These are phyloP conservation scores for Cochlearius cochlearius DNA, from an alignment of 2,113 vertebrate genomes.

Conservation along the genomic window DNA sequence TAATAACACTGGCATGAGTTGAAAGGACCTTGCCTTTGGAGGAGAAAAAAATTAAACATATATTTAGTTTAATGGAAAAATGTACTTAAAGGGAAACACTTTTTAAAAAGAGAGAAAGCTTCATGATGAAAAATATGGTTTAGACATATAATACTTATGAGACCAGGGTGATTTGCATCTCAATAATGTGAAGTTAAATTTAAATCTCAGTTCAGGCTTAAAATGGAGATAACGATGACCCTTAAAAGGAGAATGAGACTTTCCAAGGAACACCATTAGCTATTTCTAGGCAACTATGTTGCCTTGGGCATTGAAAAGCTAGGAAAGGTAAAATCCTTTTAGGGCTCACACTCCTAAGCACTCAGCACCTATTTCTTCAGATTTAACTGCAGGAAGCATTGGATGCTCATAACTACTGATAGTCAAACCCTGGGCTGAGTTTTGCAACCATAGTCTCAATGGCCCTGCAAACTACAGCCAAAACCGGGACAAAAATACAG, in stretches of 20 bases:
- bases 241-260: constrained; percentile 17
- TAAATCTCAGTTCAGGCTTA: constrained; percentile 43
- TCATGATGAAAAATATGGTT: constrained; percentile 41
- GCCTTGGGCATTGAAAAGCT: neutral
- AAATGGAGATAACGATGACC: constrained; percentile 41
- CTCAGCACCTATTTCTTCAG: neutral
- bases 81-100: constrained; percentile 30
- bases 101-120: neutral
- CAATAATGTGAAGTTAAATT: constrained; percentile 17
- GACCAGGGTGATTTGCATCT: constrained; percentile 41
- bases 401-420: neutral
- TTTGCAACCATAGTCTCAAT: neutral
- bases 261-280: neutral
- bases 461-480: neutral
- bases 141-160: constrained; percentile 32
- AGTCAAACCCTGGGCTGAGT: neutral
- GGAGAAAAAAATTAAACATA: constrained; percentile 60
- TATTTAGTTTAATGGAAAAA: constrained; percentile 65
- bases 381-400: neutral
- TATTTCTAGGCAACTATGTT: constrained; percentile 21
- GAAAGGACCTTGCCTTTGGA: constrained; percentile 70
- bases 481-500: neutral
- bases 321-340: neutral
- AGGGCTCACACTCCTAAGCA: neutral
- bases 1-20: constrained; percentile 72